phyloP scores from a whole-genome alignment of 2,797 vertebrate genomes.

The Neostethus bicornis region DNA sequence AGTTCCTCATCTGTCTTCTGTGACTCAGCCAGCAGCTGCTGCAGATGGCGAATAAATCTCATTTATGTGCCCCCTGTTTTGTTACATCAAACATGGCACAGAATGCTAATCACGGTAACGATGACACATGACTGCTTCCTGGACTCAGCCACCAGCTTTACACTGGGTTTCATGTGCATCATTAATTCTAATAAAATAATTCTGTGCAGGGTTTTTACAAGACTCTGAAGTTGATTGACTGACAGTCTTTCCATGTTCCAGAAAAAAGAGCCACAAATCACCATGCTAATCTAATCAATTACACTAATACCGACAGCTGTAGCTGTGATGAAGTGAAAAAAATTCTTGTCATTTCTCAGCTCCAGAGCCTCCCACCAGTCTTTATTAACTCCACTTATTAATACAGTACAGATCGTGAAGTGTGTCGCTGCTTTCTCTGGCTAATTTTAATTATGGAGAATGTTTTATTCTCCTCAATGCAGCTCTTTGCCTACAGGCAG shows the following conservation, averaged over 20 bases:
- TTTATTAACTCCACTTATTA: slow-evolving; percentile 38
- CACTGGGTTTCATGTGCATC: neutral
- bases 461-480: slow-evolving; percentile 21
- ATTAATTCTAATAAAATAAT: neutral
- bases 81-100: slow-evolving; percentile 5
- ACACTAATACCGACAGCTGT: neutral
- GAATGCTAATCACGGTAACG: slow-evolving; percentile 4
- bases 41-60: slow-evolving; percentile 19
- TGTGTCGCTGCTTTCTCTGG: slow-evolving; percentile 27
- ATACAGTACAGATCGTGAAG: slow-evolving; percentile 36
- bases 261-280: neutral
- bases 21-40: slow-evolving; percentile 10
- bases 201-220: neutral
- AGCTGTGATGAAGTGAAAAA: slow-evolving; percentile 29
- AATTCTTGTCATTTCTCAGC: slow-evolving; percentile 20
- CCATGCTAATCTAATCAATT: too few species aligned
- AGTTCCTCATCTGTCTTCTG: slow-evolving; percentile 19
- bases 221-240: neutral
- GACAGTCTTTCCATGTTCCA: neutral
- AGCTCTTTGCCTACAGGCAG: slow-evolving; percentile 11
- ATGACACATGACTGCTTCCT: slow-evolving; percentile 3
- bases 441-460: slow-evolving; percentile 60
- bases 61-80: slow-evolving; percentile 14
- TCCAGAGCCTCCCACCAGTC: neutral
- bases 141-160: neutral